These are phyloP conservation scores for Buceros bicornis DNA, from an alignment of 2,797 vertebrate genomes.

Conservation along the genomic window DNA sequence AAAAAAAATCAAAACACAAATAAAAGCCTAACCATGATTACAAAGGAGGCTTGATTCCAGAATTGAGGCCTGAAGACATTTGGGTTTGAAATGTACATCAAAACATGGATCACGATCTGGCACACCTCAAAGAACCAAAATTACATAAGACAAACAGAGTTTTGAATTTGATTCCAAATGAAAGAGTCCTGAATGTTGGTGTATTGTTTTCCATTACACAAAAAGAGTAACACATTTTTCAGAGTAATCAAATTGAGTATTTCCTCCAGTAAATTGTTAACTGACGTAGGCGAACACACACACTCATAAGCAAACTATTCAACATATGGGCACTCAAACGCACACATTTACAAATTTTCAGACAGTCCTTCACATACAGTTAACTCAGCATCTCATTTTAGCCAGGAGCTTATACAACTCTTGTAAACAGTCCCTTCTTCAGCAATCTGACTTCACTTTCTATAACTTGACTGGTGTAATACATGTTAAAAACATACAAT, in stretches of 20 bases:
- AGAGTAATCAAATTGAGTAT: neutral
- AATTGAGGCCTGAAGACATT: neutral
- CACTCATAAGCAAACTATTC: neutral
- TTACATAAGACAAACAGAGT: neutral
- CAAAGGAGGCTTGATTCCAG: neutral
- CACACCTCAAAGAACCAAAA: neutral
- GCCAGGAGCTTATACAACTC: neutral
- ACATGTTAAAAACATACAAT: neutral
- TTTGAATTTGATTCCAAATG: neutral
- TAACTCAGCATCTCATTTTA: neutral
- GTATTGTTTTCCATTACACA: neutral
- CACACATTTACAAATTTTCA: neutral
- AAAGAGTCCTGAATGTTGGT: neutral
- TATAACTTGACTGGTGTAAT: neutral
- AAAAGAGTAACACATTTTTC: neutral
- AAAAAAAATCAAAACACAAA: neutral
- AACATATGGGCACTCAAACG: neutral
- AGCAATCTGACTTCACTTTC: neutral
- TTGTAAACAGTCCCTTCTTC: neutral
- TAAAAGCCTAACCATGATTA: neutral
- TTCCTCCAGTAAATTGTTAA: neutral
- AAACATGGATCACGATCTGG: neutral
- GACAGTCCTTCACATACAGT: neutral
- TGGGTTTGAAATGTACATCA: neutral
- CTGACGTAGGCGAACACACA: neutral